A percentile compares a stretch with the other conserved stretches of the same genome.
Conservation (phyloP, 2,797 vertebrate species). For the Phataginus tricuspis region DNA sequence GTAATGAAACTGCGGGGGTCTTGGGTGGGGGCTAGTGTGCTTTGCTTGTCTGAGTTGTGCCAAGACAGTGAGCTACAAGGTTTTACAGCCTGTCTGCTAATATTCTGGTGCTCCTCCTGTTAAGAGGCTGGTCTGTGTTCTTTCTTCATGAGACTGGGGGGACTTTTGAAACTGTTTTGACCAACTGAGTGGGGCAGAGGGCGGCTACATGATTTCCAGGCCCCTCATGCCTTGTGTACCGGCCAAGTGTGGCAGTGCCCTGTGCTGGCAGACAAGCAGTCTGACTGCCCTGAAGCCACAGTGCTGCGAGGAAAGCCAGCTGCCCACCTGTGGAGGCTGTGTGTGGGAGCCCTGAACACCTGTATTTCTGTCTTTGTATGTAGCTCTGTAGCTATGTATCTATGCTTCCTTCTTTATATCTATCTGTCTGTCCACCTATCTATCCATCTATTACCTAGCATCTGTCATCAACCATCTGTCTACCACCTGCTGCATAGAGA, state of each 20-base stretch:
- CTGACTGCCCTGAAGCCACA: background rate
- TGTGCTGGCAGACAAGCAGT: background rate
- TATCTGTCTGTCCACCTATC: background rate
- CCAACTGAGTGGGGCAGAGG: background rate
- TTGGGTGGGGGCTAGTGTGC: background rate
- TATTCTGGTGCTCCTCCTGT: background rate
- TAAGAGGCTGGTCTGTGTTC: background rate
- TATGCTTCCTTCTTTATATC: background rate
- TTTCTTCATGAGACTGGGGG: background rate
- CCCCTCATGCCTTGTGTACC: background rate
- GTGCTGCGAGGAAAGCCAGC: background rate
- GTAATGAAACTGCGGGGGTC: background rate
- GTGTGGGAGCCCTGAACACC: background rate
- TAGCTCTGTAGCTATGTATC: background rate
- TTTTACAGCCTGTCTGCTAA: constrained; percentile 14
- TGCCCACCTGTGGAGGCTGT: background rate
- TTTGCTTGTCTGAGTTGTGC: background rate
- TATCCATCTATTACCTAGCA: background rate
- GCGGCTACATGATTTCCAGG: background rate
- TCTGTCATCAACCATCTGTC: background rate
- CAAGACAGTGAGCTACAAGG: background rate
- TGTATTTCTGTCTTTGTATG: no score
- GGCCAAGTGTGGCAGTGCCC: background rate
- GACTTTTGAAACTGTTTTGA: background rate
- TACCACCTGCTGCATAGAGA: background rate